A percentile compares a stretch with the other conserved stretches of the same genome.
These are phyloP conservation scores for Cremastobaeus sp. DNA, from an alignment of 2,888 invertebrate genomes.

Conservation along the genomic window DNA sequence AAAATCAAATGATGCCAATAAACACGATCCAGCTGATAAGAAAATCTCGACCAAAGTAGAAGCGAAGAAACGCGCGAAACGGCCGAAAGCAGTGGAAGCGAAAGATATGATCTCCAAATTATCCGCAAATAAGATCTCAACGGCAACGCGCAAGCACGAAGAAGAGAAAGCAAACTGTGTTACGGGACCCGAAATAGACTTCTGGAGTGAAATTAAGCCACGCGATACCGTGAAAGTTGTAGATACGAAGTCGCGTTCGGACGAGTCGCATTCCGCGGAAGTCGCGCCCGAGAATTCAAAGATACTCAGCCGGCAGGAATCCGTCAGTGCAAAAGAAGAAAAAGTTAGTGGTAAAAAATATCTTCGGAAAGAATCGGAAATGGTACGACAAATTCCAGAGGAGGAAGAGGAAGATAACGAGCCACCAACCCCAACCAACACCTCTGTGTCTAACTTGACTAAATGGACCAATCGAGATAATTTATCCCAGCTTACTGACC, in stretches of 20 bases:
- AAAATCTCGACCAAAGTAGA: constrained; percentile 31
- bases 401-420: constrained; percentile 66
- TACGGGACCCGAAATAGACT: constrained; percentile 70
- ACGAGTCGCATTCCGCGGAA: constrained; percentile 38
- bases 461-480: constrained; percentile 73
- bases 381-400: constrained; percentile 37
- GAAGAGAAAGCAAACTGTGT: constrained; percentile 54
- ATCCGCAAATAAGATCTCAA: constrained; percentile 49
- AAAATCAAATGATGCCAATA: constrained; percentile 33
- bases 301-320: not conserved
- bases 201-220: constrained; percentile 74
- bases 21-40: constrained; percentile 33
- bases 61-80: constrained; percentile 39
- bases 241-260: constrained; percentile 65
- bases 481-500: constrained; percentile 66
- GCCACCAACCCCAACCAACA: constrained; percentile 69
- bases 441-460: constrained; percentile 64
- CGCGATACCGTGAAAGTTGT: constrained; percentile 62
- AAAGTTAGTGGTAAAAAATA: constrained; percentile 3
- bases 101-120: constrained; percentile 51
- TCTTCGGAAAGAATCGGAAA: constrained; percentile 1
- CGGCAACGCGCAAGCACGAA: constrained; percentile 34
- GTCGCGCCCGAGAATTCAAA: constrained; percentile 8
- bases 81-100: constrained; percentile 18
- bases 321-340: not conserved